phyloP scores from a whole-genome alignment of 2,797 vertebrate species.

The Phataginus tetradactyla region DNA sequence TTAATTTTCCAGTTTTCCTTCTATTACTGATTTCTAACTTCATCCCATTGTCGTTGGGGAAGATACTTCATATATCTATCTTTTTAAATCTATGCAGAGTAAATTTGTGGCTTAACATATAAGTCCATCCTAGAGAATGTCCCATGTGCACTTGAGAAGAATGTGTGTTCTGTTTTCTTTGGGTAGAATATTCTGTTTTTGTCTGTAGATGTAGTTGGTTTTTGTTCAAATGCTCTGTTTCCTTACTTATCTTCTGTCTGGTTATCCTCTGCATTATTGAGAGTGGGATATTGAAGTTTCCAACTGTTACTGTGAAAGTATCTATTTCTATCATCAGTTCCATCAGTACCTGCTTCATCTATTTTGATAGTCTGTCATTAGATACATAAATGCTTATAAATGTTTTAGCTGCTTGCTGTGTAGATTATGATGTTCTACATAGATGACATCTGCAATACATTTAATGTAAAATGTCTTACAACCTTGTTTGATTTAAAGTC shows the following conservation, averaged over 20 bases:
- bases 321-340: not conserved
- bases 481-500: not conserved
- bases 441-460: no score
- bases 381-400: not conserved
- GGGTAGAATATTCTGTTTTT: not conserved
- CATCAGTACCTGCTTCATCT: not conserved
- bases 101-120: not conserved
- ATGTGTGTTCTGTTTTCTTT: not conserved
- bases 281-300: not conserved
- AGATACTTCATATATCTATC: not conserved
- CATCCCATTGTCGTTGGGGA: not conserved
- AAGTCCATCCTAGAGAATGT: not conserved
- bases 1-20: not conserved
- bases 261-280: no score
- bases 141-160: not conserved
- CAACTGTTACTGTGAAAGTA: not conserved
- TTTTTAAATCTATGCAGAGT: not conserved
- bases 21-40: not conserved
- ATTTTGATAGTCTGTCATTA: not conserved
- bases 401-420: not conserved
- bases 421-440: no score
- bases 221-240: not conserved
- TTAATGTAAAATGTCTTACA: not conserved
- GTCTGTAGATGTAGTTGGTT: not conserved
- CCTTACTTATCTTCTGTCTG: not conserved